A percentile compares a stretch with the other conserved stretches of the same genome.
phyloP scores from a whole-genome alignment of 2,113 vertebrate species.

The Penelope pileata region DNA sequence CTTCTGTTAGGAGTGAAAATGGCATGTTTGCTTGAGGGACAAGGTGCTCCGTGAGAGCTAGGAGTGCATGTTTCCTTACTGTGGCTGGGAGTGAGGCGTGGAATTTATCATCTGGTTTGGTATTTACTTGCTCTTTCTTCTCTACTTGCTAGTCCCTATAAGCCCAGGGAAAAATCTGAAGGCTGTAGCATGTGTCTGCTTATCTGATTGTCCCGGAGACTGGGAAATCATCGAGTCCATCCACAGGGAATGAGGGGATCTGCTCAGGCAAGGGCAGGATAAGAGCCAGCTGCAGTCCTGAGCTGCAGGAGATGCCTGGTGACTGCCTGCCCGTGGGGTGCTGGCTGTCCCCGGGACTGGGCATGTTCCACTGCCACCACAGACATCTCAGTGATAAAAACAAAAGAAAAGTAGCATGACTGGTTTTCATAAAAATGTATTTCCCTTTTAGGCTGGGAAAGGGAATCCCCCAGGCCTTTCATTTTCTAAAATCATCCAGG shows the following conservation, averaged over 20 bases:
- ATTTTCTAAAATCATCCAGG: constrained; percentile 25
- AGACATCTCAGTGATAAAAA: not conserved
- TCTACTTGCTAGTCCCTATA: not conserved
- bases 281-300: not conserved
- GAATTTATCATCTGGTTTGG: not conserved
- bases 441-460: not conserved
- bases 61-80: not conserved
- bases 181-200: not conserved
- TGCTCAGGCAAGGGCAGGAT: not conserved
- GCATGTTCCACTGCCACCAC: not conserved
- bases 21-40: not conserved
- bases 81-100: not conserved
- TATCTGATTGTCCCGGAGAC: not conserved
- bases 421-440: not conserved
- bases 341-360: not conserved
- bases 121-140: not conserved
- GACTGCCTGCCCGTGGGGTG: not conserved
- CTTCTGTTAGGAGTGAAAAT: constrained; percentile 2
- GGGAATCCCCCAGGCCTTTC: not conserved
- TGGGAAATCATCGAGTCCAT: not conserved
- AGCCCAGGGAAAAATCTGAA: not conserved
- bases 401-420: not conserved
- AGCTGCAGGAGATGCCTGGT: not conserved
- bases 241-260: not conserved
- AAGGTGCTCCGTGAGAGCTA: not conserved